A percentile compares a stretch with the other conserved stretches of the same genome.
Conservation (phyloP, 2,888 invertebrate genomes). For the Pristionchus japonicus region DNA sequence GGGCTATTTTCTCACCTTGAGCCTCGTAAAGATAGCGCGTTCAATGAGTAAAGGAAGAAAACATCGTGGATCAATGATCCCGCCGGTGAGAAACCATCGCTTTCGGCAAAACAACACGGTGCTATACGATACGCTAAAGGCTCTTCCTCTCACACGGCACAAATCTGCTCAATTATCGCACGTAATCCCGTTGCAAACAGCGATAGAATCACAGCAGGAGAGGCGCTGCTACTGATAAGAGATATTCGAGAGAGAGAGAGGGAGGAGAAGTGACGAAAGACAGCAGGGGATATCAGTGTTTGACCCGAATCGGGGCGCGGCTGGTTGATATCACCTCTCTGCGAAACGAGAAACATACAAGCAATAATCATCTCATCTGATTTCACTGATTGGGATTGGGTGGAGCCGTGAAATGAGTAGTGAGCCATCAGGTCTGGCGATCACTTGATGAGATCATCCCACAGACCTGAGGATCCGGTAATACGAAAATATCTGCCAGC, state of each 20-base stretch:
- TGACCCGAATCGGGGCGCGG: conserved; percentile 10
- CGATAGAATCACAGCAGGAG: neutral
- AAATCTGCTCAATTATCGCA: neutral
- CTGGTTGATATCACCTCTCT: neutral
- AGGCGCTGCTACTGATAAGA: conserved; percentile 7
- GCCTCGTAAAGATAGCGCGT: neutral
- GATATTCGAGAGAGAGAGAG: neutral
- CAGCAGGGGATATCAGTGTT: neutral
- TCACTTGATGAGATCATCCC: too few relatives aligned
- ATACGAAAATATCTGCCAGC: too few relatives aligned
- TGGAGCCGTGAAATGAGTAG: neutral
- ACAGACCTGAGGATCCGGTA: too few relatives aligned
- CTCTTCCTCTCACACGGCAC: neutral
- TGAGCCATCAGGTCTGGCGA: too few relatives aligned
- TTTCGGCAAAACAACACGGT: neutral
- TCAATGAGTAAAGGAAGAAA: neutral
- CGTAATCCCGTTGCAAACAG: conserved; percentile 13
- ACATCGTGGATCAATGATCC: neutral
- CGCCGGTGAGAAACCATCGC: neutral
- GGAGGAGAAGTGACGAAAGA: neutral
- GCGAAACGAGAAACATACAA: neutral
- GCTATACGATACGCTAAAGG: neutral
- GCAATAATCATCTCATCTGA: conserved; percentile 22
- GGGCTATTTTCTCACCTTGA: conserved; percentile 22
- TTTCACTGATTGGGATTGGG: neutral